phyloP scores from a whole-genome alignment of 2,797 vertebrate species.

The Triplophysa bombifrons region DNA sequence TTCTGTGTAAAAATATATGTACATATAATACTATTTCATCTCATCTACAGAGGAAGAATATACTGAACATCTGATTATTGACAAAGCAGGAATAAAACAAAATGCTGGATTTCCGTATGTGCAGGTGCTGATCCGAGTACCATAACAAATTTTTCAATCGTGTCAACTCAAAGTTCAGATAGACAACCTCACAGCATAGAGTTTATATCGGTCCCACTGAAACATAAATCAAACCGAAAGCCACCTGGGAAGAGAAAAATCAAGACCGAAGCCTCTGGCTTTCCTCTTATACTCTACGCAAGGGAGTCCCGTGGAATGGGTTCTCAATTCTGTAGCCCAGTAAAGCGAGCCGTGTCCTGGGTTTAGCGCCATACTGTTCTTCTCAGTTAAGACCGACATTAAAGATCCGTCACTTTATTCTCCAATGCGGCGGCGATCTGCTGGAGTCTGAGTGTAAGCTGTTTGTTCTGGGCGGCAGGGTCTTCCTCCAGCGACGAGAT shows the following conservation, averaged over 20 bases:
- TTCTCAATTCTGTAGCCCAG: neutral
- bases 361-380: neutral
- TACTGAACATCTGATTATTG: slow-evolving; percentile 51
- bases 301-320: slow-evolving; percentile 5
- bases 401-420: slow-evolving; percentile 90
- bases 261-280: neutral
- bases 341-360: slow-evolving; percentile 6
- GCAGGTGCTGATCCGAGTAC: slow-evolving; percentile 41
- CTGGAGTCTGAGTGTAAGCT: slow-evolving; percentile 85
- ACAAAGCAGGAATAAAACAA: slow-evolving; percentile 17
- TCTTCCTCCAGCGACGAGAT: slow-evolving; percentile 46
- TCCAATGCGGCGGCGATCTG: slow-evolving; percentile 86
- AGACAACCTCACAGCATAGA: neutral
- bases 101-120: slow-evolving; percentile 33
- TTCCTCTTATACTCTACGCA: slow-evolving; percentile 20
- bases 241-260: slow-evolving; percentile 3
- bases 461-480: slow-evolving; percentile 83
- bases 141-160: neutral
- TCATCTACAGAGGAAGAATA: slow-evolving; percentile 48
- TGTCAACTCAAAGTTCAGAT: neutral
- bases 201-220: slow-evolving; percentile 19
- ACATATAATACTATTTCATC: slow-evolving; percentile 58
- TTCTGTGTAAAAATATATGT: slow-evolving; percentile 59
- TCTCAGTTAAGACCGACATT: slow-evolving; percentile 48
- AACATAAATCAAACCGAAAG: slow-evolving; percentile 17